phyloP scores from a whole-genome alignment of 1,140 invertebrate genomes.

The Brachionus rubens region DNA sequence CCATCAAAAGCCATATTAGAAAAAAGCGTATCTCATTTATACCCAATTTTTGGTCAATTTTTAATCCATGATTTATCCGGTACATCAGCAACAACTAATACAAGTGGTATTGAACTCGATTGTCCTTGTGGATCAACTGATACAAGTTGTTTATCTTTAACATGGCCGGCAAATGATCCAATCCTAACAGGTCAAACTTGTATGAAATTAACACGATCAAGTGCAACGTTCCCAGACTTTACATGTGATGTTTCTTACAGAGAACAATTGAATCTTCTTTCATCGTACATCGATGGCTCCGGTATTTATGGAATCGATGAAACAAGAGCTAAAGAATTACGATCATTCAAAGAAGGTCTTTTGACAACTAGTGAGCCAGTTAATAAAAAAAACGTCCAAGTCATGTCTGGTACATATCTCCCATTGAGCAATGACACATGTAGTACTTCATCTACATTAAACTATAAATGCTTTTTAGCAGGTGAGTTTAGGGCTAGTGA shows the following conservation, averaged over 20 bases:
- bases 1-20: neutral
- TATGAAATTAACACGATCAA: conserved; percentile 31
- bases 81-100: conserved; percentile 47
- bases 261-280: conserved; percentile 73
- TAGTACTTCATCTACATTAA: neutral
- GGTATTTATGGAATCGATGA: conserved; percentile 69
- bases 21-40: neutral
- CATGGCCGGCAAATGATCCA: neutral
- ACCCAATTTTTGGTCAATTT: conserved; percentile 73
- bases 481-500: conserved; percentile 5
- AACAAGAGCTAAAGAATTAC: neutral
- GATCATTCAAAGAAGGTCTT: neutral
- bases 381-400: neutral
- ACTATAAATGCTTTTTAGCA: conserved; percentile 16
- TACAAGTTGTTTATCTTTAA: neutral
- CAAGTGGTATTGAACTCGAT: neutral
- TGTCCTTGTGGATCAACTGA: conserved; percentile 23
- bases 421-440: neutral
- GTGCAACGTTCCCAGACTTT: conserved; percentile 13
- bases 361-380: conserved; percentile 7
- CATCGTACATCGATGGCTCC: conserved; percentile 77
- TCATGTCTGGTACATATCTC: neutral
- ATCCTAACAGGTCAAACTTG: neutral
- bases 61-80: conserved; percentile 49
- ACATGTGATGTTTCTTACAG: conserved; percentile 48